Percentiles rank a stretch among this genome's conserved stretches.
Conservation (phyloP, 2,888 invertebrate species). For the Merodon equestris region DNA sequence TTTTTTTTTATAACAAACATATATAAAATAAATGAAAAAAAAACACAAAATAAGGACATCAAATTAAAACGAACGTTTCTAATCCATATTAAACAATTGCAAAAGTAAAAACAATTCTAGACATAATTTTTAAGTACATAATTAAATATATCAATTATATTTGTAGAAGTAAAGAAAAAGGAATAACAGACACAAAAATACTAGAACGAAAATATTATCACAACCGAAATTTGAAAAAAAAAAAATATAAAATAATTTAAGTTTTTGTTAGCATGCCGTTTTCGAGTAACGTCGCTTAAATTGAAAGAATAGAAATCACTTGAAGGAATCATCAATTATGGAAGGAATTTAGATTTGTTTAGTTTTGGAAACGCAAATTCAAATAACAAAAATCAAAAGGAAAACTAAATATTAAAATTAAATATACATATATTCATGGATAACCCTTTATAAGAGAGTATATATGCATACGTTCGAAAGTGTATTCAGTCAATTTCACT, state of each 20-base stretch:
- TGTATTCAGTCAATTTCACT: constrained; percentile 9
- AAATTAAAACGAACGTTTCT: constrained; percentile 37
- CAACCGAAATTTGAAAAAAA: constrained; percentile 30
- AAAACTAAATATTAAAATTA: constrained; percentile 5
- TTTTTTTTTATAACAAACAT: constrained; percentile 27
- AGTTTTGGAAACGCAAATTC: constrained; percentile 11
- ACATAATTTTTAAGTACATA: constrained; percentile 63
- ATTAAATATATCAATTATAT: constrained; percentile 60
- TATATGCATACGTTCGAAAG: too few species aligned
- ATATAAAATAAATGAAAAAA: constrained; percentile 42
- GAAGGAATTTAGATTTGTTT: background rate
- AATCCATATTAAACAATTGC: constrained; percentile 57
- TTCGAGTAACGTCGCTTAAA: constrained; percentile 41
- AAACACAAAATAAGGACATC: constrained; percentile 51
- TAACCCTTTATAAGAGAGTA: too few species aligned
- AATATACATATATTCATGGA: too few species aligned
- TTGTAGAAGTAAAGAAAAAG: constrained; percentile 52
- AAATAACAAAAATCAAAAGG: constrained; percentile 30
- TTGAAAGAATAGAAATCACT: constrained; percentile 2
- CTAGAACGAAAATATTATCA: constrained; percentile 26
- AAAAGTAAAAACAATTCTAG: constrained; percentile 59
- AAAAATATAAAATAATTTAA: constrained; percentile 1
- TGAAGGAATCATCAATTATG: constrained; percentile 3
- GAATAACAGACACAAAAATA: constrained; percentile 48
- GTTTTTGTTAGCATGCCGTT: constrained; percentile 7